A percentile compares a stretch with the other conserved stretches of the same genome.
These are phyloP conservation scores for Leucania comma DNA, from an alignment of 2,888 invertebrate genomes.

Conservation along the genomic window DNA sequence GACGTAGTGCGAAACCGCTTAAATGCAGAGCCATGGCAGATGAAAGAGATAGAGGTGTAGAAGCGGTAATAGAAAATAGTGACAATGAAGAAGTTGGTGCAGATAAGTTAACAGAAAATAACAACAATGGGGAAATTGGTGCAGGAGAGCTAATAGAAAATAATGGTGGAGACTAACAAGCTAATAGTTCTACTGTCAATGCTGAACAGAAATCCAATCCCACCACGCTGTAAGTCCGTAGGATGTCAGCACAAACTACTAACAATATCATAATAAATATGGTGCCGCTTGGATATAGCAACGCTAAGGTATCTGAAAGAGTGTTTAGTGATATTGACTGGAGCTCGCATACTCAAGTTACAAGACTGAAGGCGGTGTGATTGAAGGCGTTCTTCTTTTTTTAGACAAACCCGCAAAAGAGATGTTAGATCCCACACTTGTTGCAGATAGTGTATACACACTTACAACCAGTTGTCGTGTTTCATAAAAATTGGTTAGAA, in stretches of 20 bases:
- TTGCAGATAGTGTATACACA: conserved; percentile 90
- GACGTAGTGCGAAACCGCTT: too few species aligned
- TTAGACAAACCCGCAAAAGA: conserved; percentile 82
- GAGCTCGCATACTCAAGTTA: conserved; percentile 79
- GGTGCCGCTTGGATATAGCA: conserved; percentile 79
- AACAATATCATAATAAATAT: conserved; percentile 66
- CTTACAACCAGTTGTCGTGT: conserved; percentile 83
- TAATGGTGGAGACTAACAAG: not conserved
- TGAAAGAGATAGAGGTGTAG: too few species aligned
- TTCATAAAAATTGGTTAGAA: conserved; percentile 73
- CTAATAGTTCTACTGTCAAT: conserved; percentile 45
- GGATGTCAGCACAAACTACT: conserved; percentile 76
- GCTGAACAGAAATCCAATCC: conserved; percentile 56
- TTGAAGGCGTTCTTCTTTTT: conserved; percentile 89
- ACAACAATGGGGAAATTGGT: too few species aligned
- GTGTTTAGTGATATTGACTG: too few species aligned
- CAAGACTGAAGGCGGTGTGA: too few species aligned
- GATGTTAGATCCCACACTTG: conserved; percentile 86
- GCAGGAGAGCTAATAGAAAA: too few species aligned
- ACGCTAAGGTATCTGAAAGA: conserved; percentile 16
- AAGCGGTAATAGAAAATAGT: too few species aligned
- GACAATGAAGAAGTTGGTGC: too few species aligned
- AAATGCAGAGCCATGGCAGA: too few species aligned
- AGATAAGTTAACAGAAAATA: too few species aligned
- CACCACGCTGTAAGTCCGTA: conserved; percentile 70